phyloP scores from a whole-genome alignment of 2,113 vertebrate species.

The Scophthalmus maximus region DNA sequence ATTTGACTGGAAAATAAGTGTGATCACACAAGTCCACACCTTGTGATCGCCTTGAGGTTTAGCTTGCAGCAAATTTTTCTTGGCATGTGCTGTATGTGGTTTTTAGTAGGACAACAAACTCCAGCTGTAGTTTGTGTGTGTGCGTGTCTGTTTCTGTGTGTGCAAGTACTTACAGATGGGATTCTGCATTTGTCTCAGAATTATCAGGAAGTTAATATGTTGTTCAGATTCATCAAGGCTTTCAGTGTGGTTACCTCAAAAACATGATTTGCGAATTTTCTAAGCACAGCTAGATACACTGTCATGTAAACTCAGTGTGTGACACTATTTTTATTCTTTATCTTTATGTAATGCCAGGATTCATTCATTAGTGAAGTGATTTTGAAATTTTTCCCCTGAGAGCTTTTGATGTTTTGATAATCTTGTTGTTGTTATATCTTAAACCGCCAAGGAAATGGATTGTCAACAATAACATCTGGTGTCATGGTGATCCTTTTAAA shows the following conservation, averaged over 20 bases:
- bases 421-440: no score
- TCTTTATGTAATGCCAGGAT: no score
- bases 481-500: neutral
- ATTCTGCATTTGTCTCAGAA: no score
- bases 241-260: no score
- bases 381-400: no score
- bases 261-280: neutral
- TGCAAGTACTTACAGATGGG: no score
- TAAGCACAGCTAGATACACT: conserved; percentile 16
- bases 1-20: neutral
- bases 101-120: neutral
- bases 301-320: conserved; percentile 34
- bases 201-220: no score
- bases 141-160: no score
- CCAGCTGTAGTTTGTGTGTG: no score
- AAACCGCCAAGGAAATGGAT: neutral
- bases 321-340: neutral
- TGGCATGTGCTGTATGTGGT: neutral
- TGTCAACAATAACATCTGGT: neutral
- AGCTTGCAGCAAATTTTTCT: neutral
- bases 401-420: no score
- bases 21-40: neutral
- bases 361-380: no score
- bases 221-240: no score
- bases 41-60: neutral